Conservation (phyloP, 2,888 invertebrate species). For the Sericinus montela region DNA sequence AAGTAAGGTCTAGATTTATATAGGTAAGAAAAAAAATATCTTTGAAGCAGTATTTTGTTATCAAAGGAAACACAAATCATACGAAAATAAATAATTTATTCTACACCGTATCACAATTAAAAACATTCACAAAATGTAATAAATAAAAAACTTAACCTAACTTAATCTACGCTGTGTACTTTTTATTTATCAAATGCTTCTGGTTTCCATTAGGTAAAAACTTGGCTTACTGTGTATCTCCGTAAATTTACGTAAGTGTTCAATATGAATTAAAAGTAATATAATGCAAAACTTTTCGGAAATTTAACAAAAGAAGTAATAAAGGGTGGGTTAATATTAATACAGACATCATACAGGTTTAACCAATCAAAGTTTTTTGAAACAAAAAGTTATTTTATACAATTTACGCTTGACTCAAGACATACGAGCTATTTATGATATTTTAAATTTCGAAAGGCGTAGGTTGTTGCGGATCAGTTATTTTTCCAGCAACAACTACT, state of each 20-base stretch:
- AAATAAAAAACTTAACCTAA: slow-evolving; percentile 53
- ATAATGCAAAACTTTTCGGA: not conserved
- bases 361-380: no score
- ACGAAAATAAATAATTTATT: slow-evolving; percentile 59
- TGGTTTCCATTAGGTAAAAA: no score
- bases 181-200: slow-evolving; percentile 78
- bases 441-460: slow-evolving; percentile 45
- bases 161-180: slow-evolving; percentile 73
- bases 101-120: slow-evolving; percentile 67
- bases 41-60: no score
- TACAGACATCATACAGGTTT: no score
- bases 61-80: slow-evolving; percentile 9
- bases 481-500: slow-evolving; percentile 80
- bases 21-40: no score
- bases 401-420: not conserved
- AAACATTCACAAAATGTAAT: slow-evolving; percentile 57
- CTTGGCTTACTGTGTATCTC: no score
- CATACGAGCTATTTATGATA: no score
- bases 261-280: not conserved
- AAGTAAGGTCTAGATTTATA: no score
- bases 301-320: not conserved
- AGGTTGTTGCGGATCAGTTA: slow-evolving; percentile 68
- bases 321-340: slow-evolving; percentile 2
- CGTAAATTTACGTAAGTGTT: no score
- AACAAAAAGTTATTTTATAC: no score